Evolutionary conservation across 2,888 invertebrate genomes (phyloP), one percentile per base, ranked within the genome.

Genomic region (Taphrorychus bicolor): DNA sequence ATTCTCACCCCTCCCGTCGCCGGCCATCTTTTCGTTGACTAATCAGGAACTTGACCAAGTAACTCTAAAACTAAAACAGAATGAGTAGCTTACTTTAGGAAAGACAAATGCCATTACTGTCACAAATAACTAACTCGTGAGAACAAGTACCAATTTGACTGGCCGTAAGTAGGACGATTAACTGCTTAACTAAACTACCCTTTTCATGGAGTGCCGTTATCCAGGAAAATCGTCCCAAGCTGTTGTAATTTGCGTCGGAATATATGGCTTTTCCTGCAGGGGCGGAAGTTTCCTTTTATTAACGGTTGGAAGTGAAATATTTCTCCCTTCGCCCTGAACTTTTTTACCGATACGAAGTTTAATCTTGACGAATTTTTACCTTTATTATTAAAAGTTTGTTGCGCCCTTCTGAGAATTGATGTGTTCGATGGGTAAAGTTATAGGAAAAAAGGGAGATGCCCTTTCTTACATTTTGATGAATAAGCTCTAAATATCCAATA

Each of bases 151-250:
- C 32, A 9, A 9, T 9, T 32, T 32, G n/a, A n/a, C 32, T 11
- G 11, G 32, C 32, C 32, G 11, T n/a, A 32, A 32, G 32, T 11
- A 32, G 7, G 11, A 32, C 32, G 32, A 3, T 32, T 32, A 32
- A 32, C 9, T 32, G 32, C 32, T 32, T 7, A 32, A 9, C 11
- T n/a, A n/a, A 11, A 32, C 17, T 7, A 19, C 52, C n/a, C 21
- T 18, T 22, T 17, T 60, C 52, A 60, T 42, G 52, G 52, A 51
- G 24, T 60, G 19, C 23, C 53, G 18, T 22, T 60, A 41, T 60
- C 53, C 51, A 42, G 42, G 60, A 14, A 60, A 60, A 60, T 60
- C 18, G 52, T 60, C 60, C 52, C 41, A 22, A 52, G 48, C 52
- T 24, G 49, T 52, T 19, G 52, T 60, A 60, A 60, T 53, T 60